phyloP scores from a whole-genome alignment of 2,797 vertebrate species.

The Avahi laniger region DNA sequence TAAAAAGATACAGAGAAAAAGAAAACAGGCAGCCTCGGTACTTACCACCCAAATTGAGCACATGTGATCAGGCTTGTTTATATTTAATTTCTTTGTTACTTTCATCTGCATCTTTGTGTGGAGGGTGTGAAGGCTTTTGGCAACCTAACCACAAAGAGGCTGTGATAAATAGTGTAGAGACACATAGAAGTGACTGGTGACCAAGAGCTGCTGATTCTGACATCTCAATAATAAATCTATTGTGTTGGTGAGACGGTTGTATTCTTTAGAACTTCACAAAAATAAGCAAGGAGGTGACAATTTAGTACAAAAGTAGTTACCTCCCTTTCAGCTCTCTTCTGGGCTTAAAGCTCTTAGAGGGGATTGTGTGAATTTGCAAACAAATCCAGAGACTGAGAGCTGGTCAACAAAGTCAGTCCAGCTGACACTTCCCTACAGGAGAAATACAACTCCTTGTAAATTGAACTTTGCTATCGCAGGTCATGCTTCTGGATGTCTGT shows the following conservation, averaged over 20 bases:
- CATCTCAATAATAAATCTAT: constrained; percentile 81
- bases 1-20: background rate
- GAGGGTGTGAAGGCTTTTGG: constrained; percentile 47
- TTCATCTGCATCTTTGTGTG: constrained; percentile 61
- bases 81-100: constrained; percentile 50
- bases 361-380: constrained; percentile 67
- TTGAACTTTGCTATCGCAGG: constrained; percentile 63
- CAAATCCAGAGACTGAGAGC: constrained; percentile 51
- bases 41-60: background rate
- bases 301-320: constrained; percentile 71
- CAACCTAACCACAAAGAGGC: constrained; percentile 40
- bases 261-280: constrained; percentile 74
- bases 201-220: constrained; percentile 78
- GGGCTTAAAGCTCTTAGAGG: constrained; percentile 46
- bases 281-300: constrained; percentile 71
- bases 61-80: background rate
- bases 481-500: constrained; percentile 62
- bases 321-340: constrained; percentile 36
- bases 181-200: constrained; percentile 41
- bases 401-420: constrained; percentile 56
- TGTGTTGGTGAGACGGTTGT: constrained; percentile 70
- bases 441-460: constrained; percentile 69
- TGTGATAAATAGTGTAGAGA: constrained; percentile 43
- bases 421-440: constrained; percentile 48
- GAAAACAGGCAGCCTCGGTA: background rate